phyloP scores from a whole-genome alignment of 2,113 vertebrate species.

The Rhynchomys soricoides region DNA sequence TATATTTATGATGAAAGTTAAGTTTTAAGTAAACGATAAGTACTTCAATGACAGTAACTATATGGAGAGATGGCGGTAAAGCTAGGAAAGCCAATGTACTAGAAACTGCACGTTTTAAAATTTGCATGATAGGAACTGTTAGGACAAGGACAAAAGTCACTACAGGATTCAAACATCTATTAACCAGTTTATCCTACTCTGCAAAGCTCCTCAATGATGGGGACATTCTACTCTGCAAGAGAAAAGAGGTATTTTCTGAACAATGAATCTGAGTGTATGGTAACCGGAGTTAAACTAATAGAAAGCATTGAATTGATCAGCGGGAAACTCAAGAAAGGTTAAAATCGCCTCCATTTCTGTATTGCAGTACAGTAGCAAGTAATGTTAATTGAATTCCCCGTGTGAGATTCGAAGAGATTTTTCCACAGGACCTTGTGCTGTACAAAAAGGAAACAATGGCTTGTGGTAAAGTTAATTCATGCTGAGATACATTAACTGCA shows the following conservation, averaged over 20 bases:
- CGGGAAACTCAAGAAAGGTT: slow-evolving; percentile 80
- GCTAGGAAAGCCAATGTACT: not conserved
- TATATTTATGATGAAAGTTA: not conserved
- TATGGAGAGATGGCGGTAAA: accelerated
- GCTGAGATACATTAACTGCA: slow-evolving; percentile 88
- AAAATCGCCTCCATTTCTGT: slow-evolving; percentile 80
- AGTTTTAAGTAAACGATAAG: not conserved
- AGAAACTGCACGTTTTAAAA: not conserved
- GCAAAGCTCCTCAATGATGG: not conserved
- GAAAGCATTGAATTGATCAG: slow-evolving; percentile 82
- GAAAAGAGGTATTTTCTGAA: slow-evolving; percentile 64
- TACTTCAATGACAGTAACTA: not conserved
- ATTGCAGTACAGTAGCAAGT: slow-evolving; percentile 81
- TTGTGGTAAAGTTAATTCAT: slow-evolving; percentile 87
- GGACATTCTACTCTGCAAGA: not conserved
- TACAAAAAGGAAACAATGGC: slow-evolving; percentile 87
- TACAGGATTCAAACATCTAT: not conserved
- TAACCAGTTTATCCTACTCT: not conserved
- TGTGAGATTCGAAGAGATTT: slow-evolving; percentile 85
- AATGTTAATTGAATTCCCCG: slow-evolving; percentile 85
- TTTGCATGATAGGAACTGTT: not conserved
- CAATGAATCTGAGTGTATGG: slow-evolving; percentile 70
- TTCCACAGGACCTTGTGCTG: slow-evolving; percentile 81
- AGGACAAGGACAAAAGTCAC: not conserved
- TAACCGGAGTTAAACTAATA: slow-evolving; percentile 84